Base-by-base conservation (phyloP, 2,888 invertebrate genomes). In the Melipona bicolor region DNA sequence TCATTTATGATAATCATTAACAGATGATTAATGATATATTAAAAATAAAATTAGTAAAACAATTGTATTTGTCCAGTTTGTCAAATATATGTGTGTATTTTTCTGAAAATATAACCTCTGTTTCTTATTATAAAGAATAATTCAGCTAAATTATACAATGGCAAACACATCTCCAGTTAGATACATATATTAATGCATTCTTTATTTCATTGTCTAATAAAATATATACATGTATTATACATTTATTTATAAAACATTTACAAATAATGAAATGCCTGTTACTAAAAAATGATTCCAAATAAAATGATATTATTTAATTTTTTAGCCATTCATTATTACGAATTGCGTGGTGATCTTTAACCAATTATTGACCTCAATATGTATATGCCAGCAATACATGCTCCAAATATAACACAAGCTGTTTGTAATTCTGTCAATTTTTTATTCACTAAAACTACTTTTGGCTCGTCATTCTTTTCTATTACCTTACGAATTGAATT, bases 41-140 rank as follows among this genome's bases (percentile, higher is more conserved):
- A 69, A 59, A 73, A 65, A 62, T 36, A 73, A 88, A 27, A 36
- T 64, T 65, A 72, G 24, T 73, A 67, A 67, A 70, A 36, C 19
- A 11, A 81, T 74, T 78, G 68, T 84, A 84, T 84, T 84, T 62
- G 4, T 52, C 52, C 43, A 77, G 17, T 77, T 80, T 74, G 65
- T 70, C 74, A 73, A 79, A 79, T 79, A 84, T 59, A 74, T 21
- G 49, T 36, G 21, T 36, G 36, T 76, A 73, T 70, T 75, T 84
- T 84, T 61, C 65, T 65, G 69, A 54, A 61, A 4, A 27, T 17
- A 62, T 50, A 61, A 61, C 27, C 54, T 62, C 49, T 62, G 21
- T 62, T 72, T 43, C 24, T 59, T 50, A 19, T 15, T 9, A 36
- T 13, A 50, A 67, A 71, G 3, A 21, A 50, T 13, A 54, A 73